Conservation (phyloP, 2,113 vertebrate genomes). For the Melanocharis versteri region DNA sequence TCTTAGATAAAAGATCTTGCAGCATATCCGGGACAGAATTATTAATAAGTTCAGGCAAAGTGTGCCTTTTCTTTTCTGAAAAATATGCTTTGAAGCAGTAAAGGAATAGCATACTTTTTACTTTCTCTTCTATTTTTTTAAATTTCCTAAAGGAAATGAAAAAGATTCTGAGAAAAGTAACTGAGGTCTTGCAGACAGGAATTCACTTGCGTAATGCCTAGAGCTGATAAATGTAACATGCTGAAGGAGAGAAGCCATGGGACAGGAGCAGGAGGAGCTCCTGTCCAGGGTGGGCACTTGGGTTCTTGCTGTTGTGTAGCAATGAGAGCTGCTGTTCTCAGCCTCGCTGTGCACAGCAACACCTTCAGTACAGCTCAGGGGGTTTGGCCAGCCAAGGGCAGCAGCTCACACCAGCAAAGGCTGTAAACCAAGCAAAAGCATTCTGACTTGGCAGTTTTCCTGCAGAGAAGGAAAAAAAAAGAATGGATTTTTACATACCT, state of each 20-base stretch:
- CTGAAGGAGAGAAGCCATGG: neutral
- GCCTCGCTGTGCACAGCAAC: neutral
- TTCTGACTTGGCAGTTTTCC: neutral
- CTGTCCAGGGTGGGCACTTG: neutral
- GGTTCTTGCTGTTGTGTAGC: neutral
- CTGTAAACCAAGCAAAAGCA: neutral
- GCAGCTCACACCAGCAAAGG: neutral
- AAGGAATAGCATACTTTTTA: slow-evolving; percentile 36
- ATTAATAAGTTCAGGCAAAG: slow-evolving; percentile 36
- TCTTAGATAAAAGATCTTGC: slow-evolving; percentile 21
- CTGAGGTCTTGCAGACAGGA: slow-evolving; percentile 16
- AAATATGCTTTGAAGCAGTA: slow-evolving; percentile 61
- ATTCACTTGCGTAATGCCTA: slow-evolving; percentile 34
- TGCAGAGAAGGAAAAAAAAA: neutral
- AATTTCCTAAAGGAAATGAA: slow-evolving; percentile 75
- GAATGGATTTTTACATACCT: neutral
- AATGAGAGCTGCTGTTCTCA: neutral
- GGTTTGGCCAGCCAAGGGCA: neutral
- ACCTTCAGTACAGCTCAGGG: rapidly evolving
- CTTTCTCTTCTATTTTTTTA: slow-evolving; percentile 18
- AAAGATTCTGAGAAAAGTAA: slow-evolving; percentile 60
- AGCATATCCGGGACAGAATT: slow-evolving; percentile 27
- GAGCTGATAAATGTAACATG: slow-evolving; percentile 30
- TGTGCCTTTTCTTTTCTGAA: slow-evolving; percentile 17
- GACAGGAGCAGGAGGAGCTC: neutral